Conservation (phyloP, 2,888 invertebrate species). For the Eledone cirrhosa region DNA sequence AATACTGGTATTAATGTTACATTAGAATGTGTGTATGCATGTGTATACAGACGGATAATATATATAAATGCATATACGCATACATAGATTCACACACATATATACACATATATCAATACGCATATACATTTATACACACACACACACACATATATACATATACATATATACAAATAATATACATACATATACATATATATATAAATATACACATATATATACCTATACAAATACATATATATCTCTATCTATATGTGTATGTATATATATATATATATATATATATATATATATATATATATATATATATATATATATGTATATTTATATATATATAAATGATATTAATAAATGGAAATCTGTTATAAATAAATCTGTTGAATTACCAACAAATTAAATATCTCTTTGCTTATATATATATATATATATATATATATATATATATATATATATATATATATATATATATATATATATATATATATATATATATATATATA, state of each 20-base stretch:
- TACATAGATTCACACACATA: no score
- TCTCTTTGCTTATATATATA: no score
- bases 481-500: conserved; percentile 2
- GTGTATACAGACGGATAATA: not conserved
- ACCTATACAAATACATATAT: not conserved
- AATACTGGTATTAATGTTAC: no score
- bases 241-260: no score
- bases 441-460: not conserved
- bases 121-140: no score
- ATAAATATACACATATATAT: not conserved
- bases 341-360: no score
- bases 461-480: not conserved
- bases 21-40: not conserved
- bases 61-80: not conserved
- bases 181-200: not conserved
- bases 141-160: not conserved
- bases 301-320: conserved; percentile 2
- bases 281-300: conserved; percentile 2
- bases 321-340: not conserved
- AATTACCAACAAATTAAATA: no score
- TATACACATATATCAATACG: no score
- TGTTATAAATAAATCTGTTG: no score
- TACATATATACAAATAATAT: not conserved
- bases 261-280: not conserved
- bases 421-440: not conserved